These are phyloP conservation scores for Alitta virens DNA, from an alignment of 2,888 invertebrate species.

Conservation along the genomic window DNA sequence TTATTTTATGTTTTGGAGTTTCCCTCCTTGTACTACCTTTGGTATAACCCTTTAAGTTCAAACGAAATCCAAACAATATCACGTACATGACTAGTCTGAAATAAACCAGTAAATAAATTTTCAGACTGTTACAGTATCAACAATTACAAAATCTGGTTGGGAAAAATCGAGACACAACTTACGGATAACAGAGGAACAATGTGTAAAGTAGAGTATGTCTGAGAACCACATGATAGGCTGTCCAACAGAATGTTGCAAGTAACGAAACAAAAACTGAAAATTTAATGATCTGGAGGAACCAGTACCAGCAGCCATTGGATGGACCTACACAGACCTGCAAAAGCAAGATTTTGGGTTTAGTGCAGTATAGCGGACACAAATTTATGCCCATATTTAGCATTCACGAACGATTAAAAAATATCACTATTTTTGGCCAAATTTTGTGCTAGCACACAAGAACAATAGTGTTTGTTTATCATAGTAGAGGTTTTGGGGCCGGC, in stretches of 20 bases:
- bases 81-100: conserved; percentile 53
- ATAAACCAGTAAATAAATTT: not conserved
- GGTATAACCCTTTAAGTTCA: conserved; percentile 62
- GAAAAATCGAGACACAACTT: conserved; percentile 62
- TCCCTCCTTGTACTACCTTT: not conserved
- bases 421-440: too few relatives aligned
- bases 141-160: not conserved
- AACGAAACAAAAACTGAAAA: conserved; percentile 34
- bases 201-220: conserved; percentile 74
- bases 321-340: not conserved
- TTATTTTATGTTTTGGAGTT: conserved; percentile 20
- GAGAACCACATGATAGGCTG: conserved; percentile 47
- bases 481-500: too few relatives aligned
- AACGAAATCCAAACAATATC: conserved; percentile 73
- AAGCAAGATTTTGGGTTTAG: too few relatives aligned
- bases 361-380: too few relatives aligned
- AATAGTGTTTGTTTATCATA: too few relatives aligned
- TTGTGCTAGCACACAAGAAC: too few relatives aligned
- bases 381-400: too few relatives aligned
- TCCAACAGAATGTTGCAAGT: conserved; percentile 71
- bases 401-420: too few relatives aligned
- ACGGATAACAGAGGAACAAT: conserved; percentile 87
- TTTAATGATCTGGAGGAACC: conserved; percentile 41
- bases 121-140: not conserved
- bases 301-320: conserved; percentile 29